These are phyloP conservation scores for Eugnorisma glareosa DNA, from an alignment of 2,888 invertebrate species.

Conservation along the genomic window DNA sequence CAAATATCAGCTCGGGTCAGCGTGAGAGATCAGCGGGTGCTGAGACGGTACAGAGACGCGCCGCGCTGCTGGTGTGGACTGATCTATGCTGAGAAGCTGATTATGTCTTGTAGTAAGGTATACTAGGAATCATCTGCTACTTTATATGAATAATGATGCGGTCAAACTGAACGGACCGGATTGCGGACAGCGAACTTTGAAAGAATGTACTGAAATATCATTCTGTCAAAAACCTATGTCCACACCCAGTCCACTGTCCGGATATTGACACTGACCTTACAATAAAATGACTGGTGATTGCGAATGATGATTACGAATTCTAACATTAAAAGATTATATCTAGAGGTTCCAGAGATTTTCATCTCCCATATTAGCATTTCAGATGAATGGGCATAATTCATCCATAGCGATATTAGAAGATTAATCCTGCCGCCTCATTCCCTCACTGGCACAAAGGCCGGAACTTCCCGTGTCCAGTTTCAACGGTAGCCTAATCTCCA, in stretches of 20 bases:
- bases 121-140: not conserved
- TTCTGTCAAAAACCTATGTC: not conserved
- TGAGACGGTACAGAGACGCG: conserved; percentile 12
- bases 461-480: not conserved
- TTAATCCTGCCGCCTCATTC: conserved; percentile 12
- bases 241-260: not conserved
- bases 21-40: conserved; percentile 34
- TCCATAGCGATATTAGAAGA: conserved; percentile 8
- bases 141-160: not conserved
- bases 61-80: conserved; percentile 12
- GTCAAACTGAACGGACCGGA: not conserved
- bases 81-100: conserved; percentile 34
- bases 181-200: not conserved
- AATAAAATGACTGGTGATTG: not conserved
- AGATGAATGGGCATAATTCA: not conserved
- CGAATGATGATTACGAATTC: not conserved
- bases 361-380: not conserved
- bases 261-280: not conserved
- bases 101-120: not conserved
- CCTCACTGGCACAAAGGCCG: not conserved
- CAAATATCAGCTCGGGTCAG: conserved; percentile 36
- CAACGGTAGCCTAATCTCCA: conserved; percentile 10
- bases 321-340: not conserved
- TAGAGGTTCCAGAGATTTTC: not conserved
- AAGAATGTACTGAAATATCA: not conserved